Evolutionary conservation across 2,797 vertebrate genomes (phyloP), one percentile per base, ranked within the genome.

Genomic region (Enteromius thamalakanensis): DNA sequence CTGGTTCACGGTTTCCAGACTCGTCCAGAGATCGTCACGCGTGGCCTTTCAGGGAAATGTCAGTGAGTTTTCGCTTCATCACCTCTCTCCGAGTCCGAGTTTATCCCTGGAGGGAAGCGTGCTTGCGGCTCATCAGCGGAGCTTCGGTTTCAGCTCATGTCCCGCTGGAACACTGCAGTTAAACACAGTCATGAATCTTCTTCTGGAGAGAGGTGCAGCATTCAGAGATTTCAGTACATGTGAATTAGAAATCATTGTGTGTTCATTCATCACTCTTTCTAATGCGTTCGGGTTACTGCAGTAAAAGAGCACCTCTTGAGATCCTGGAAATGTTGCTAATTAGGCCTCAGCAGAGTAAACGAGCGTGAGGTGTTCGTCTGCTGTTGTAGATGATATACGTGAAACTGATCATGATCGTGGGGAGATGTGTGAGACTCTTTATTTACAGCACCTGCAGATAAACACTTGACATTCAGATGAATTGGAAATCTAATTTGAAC

Each of bases 41-140:
- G 26, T 76, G 29, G 11, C 84, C 76, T 88, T 87, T 80, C 12
- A n/a, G 21, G 60, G 23, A 86, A 89, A 87, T 86, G 86, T 87
- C 87, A 89, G 42, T 75, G 86, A 81, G 82, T 51, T 86, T 83
- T 58, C 80, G 68, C 83, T 78, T 85, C 67, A 67, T 83, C 82
- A 86, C 82, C 81, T 34, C 71, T 42, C 23, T 3, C 58, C 67
- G 7, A 21, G 5, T 67, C 64, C 0, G 2, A 19, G 32, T 4
- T 21, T 5, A 26, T 34, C 64, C 15, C 19, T 9, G 11, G 60
- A 62, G 1, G 5, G 64, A 67, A 67, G 64, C 8, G 17, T 42
- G 12, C 26, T 23, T 17, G 68, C 17, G 6, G 64, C 32, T 67
- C 64, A 21, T 37, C 32, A 21, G 32, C 26, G 60, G 5, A 29